These are phyloP conservation scores for Gnatocerus cornutus DNA, from an alignment of 2,888 invertebrate species.

Conservation along the genomic window DNA sequence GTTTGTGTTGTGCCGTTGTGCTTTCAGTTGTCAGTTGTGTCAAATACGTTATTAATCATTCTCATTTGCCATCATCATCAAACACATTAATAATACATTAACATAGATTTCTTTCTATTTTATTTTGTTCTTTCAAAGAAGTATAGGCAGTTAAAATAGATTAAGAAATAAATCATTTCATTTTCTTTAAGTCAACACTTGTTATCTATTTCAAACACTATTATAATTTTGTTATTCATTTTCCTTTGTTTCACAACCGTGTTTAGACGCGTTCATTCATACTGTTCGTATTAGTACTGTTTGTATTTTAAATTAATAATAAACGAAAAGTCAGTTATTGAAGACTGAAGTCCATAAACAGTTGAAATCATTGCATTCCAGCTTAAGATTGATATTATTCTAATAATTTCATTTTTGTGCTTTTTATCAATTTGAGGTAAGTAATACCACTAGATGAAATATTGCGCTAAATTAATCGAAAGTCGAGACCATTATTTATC, in stretches of 20 bases:
- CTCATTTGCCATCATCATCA: constrained; percentile 31
- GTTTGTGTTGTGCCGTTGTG: constrained; percentile 27
- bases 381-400: constrained; percentile 17
- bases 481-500: constrained; percentile 31
- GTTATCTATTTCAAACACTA: constrained; percentile 36
- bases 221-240: constrained; percentile 37
- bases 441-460: constrained; percentile 38
- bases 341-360: constrained; percentile 36
- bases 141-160: constrained; percentile 31
- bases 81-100: constrained; percentile 32
- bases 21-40: neutral
- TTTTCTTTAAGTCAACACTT: constrained; percentile 33
- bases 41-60: constrained; percentile 29
- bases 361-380: constrained; percentile 8
- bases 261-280: constrained; percentile 33
- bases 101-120: constrained; percentile 20
- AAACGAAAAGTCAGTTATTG: constrained; percentile 43
- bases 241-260: constrained; percentile 33
- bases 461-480: constrained; percentile 36
- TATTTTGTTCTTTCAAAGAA: constrained; percentile 39
- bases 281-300: constrained; percentile 36
- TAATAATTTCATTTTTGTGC: constrained; percentile 29
- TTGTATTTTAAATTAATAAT: constrained; percentile 42
- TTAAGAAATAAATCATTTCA: constrained; percentile 36
- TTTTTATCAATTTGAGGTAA: constrained; percentile 40